Evolutionary conservation across 2,797 vertebrate species (phyloP), one percentile per base, ranked within the genome.

Genomic region (Monodelphis domestica): DNA sequence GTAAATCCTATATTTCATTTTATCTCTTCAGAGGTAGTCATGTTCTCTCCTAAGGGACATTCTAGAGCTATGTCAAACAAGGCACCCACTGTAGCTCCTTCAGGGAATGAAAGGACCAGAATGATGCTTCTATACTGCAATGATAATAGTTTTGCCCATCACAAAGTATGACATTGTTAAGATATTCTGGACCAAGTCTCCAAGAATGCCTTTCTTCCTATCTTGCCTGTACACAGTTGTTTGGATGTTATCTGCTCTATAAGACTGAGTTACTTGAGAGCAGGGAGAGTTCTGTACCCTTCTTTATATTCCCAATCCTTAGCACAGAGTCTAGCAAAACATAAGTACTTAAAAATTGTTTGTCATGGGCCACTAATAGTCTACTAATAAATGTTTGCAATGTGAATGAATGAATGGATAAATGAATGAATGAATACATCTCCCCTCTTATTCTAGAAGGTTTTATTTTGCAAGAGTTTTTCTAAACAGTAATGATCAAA

Each of bases 391-490:
- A 84, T 45, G 38, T 84, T 84, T 84, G 24, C 84, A 11, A 50
- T 50, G 70, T 45, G 38, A 84, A 21, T 26, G 70, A 78, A 45
- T 45, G 38, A 84, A 12, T 63, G 59, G n/a, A n/a, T n/a, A n/a
- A 57, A n/a, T n/a, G 52, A 84, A 14, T 45, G 38, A 88, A 53
- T 7, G 52, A 88, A 53, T 21, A n/a, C n/a, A n/a, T 51, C 51
- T n/a, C 15, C 50, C 93, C 90, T 88, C 90, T 93, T 89, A 63
- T 63, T 93, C 51, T 70, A 90, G 95, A 96, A 94, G 91, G 90
- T 91, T 88, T 52, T 97, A 94, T 28, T 57, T 50, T 33, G 92
- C 87, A 45, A 7, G 51, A 1, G 51, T 53, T 53, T 89, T 91
- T 93, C 90, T 89, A 92, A 45, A 12, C 70, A 95, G 63, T 91